A percentile compares a stretch with the other conserved stretches of the same genome.
These are phyloP conservation scores for Acanthosoma haemorrhoidale DNA, from an alignment of 2,888 invertebrate genomes.

Conservation along the genomic window DNA sequence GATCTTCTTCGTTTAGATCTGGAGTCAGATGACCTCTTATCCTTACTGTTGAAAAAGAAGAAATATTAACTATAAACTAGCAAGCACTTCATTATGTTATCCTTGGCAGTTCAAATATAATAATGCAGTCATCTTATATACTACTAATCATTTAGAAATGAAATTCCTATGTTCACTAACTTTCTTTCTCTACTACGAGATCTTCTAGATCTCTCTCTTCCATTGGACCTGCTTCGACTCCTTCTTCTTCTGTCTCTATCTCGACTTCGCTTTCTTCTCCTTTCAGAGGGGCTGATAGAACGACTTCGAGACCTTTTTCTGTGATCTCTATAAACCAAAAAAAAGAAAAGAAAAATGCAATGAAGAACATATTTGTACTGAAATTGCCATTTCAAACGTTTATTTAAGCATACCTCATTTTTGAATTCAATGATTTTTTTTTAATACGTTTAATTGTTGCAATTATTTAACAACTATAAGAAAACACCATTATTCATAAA, in stretches of 20 bases:
- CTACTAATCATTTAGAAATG: no score
- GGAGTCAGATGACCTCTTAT: slow-evolving; percentile 40
- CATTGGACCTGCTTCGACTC: slow-evolving; percentile 61
- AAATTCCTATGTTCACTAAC: no score
- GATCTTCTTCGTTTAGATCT: slow-evolving; percentile 46
- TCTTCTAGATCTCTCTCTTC: slow-evolving; percentile 47
- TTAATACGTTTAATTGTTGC: background rate
- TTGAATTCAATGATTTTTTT: background rate
- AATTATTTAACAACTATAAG: background rate
- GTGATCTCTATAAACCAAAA: slow-evolving; percentile 45
- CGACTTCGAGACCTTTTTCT: slow-evolving; percentile 58
- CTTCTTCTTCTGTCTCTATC: slow-evolving; percentile 38
- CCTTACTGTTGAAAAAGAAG: slow-evolving; percentile 29
- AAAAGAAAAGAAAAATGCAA: background rate
- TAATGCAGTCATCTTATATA: no score
- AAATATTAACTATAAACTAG: background rate
- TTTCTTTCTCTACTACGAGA: slow-evolving; percentile 44
- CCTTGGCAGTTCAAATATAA: slow-evolving; percentile 37
- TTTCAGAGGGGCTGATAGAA: slow-evolving; percentile 53
- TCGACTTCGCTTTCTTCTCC: slow-evolving; percentile 39
- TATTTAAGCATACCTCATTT: slow-evolving; percentile 3
- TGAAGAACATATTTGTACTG: no score
- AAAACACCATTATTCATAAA: background rate
- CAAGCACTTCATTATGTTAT: background rate
- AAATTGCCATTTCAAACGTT: no score